A percentile compares a stretch with the other conserved stretches of the same genome.
Conservation (phyloP, 2,888 invertebrate genomes). For the Heteromurus nitidus region DNA sequence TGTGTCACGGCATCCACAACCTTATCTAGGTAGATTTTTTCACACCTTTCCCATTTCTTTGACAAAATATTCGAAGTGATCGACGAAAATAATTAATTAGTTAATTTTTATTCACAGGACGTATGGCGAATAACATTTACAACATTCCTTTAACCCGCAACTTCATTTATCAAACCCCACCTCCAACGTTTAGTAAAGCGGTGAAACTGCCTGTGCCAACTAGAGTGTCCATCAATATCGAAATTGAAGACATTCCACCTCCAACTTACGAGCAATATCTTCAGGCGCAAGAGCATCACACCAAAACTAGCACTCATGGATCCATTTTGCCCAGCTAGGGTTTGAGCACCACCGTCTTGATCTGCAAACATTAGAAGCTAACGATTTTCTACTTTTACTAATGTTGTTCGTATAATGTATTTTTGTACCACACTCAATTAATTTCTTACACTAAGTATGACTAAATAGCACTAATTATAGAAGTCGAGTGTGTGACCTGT, state of each 20-base stretch:
- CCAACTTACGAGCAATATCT: constrained; percentile 69
- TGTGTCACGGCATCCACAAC: constrained; percentile 49
- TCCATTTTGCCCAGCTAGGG: constrained; percentile 3
- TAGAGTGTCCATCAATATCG: constrained; percentile 12
- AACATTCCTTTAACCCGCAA: constrained; percentile 44
- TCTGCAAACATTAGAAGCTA: no score
- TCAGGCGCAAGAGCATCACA: constrained; percentile 27
- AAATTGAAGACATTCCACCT: constrained; percentile 63
- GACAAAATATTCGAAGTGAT: no score
- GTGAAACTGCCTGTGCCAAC: constrained; percentile 48
- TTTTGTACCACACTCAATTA: no score
- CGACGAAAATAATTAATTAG: no score
- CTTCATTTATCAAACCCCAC: constrained; percentile 59
- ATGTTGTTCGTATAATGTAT: no score
- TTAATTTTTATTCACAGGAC: constrained; percentile 37
- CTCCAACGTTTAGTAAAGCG: constrained; percentile 68
- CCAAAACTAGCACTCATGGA: not conserved
- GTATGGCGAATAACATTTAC: constrained; percentile 44
- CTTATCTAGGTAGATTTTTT: constrained; percentile 50
- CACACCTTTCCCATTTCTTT: no score
- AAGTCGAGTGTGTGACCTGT: no score
- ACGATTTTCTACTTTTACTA: no score
- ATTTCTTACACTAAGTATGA: no score
- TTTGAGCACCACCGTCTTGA: no score
- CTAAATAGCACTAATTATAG: no score